These are phyloP conservation scores for Nettapus auritus DNA, from an alignment of 2,113 vertebrate genomes.

Conservation along the genomic window DNA sequence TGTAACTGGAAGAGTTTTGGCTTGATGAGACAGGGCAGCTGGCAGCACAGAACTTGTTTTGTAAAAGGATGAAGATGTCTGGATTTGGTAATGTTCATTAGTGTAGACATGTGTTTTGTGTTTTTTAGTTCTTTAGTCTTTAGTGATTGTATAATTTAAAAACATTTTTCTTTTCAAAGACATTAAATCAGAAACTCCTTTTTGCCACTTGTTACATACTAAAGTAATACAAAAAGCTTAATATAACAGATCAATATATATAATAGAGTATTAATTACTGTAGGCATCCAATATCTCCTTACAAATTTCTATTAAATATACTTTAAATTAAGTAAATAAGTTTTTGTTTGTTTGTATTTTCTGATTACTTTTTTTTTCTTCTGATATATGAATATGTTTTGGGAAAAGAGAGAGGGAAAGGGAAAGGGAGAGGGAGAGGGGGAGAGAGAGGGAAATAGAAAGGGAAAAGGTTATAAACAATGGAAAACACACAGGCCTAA, in stretches of 20 bases:
- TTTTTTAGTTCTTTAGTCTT: neutral
- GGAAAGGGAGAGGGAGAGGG: no score
- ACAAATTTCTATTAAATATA: neutral
- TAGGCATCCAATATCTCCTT: neutral
- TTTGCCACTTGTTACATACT: neutral
- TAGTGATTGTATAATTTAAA: neutral
- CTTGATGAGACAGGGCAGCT: neutral
- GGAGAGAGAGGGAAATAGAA: rapidly evolving
- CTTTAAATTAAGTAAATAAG: neutral
- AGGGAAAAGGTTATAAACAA: neutral
- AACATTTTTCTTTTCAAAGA: slow-evolving; percentile 1
- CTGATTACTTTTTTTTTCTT: neutral
- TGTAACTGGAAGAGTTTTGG: neutral
- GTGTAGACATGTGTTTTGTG: neutral
- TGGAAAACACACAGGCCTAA: neutral
- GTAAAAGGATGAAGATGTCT: neutral
- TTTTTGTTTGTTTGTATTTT: neutral
- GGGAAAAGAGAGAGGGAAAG: rapidly evolving
- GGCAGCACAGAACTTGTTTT: neutral
- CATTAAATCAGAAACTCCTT: neutral
- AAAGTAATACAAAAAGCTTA: neutral
- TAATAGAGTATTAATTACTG: neutral
- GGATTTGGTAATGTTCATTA: neutral
- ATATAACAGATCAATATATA: neutral
- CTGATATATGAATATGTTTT: neutral